These are phyloP conservation scores for Pantherophis vulpinus DNA, from an alignment of 2,797 vertebrate species.

Conservation along the genomic window DNA sequence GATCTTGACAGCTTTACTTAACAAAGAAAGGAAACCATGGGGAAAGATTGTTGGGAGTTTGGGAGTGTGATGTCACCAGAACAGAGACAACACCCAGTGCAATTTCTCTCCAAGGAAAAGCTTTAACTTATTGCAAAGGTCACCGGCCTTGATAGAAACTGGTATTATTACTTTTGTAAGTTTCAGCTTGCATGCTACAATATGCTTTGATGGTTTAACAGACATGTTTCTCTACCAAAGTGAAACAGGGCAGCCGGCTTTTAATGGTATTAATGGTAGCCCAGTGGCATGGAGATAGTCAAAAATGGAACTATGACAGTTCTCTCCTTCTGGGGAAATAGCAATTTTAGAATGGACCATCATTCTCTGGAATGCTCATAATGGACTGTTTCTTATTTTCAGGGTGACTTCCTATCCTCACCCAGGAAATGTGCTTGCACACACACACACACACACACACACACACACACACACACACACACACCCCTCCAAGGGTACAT, in stretches of 20 bases:
- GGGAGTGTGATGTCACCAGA: neutral
- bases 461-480: too few relatives aligned
- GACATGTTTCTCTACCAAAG: neutral
- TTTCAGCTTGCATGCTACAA: neutral
- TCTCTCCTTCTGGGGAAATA: neutral
- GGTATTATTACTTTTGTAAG: neutral
- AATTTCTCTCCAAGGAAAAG: neutral
- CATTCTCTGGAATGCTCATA: neutral
- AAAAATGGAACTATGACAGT: neutral
- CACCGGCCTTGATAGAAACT: neutral
- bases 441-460: neutral
- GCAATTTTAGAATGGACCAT: neutral
- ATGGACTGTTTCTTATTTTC: neutral
- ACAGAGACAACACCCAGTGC: neutral
- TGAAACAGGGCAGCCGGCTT: neutral
- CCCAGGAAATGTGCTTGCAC: neutral
- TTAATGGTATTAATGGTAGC: neutral
- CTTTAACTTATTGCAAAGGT: neutral
- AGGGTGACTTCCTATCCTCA: neutral
- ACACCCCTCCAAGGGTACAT: neutral
- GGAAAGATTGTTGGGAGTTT: neutral
- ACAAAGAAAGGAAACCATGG: neutral
- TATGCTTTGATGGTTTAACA: neutral
- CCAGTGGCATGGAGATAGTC: neutral
- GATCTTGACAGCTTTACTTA: neutral